Conservation (phyloP, 2,888 invertebrate genomes). For the Watsonalla cultraria region DNA sequence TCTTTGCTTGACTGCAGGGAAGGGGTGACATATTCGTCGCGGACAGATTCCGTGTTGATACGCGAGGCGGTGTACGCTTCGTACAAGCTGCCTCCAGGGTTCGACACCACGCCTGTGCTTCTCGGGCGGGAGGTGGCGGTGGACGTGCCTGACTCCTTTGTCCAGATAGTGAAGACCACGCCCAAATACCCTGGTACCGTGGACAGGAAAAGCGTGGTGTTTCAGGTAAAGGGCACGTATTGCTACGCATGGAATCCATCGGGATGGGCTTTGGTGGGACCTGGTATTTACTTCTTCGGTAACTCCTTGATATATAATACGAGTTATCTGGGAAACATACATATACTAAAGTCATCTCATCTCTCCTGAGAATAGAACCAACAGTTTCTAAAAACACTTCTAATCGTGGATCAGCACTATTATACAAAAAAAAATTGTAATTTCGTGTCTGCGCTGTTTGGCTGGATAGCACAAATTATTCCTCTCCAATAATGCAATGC, state of each 20-base stretch:
- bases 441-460: too few relatives aligned
- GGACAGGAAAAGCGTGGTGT: slow-evolving; percentile 72
- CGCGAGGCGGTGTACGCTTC: slow-evolving; percentile 71
- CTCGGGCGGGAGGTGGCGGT: slow-evolving; percentile 85
- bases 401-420: too few relatives aligned
- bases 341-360: not conserved
- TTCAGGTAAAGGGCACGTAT: slow-evolving; percentile 70
- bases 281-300: slow-evolving; percentile 1
- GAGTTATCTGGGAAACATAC: too few relatives aligned
- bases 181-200: slow-evolving; percentile 82
- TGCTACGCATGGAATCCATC: slow-evolving; percentile 35
- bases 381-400: too few relatives aligned
- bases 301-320: not conserved
- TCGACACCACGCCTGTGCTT: slow-evolving; percentile 71
- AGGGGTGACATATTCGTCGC: slow-evolving; percentile 67
- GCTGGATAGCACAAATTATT: too few relatives aligned
- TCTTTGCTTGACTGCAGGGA: slow-evolving; percentile 68
- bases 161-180: slow-evolving; percentile 87
- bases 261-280: slow-evolving; percentile 12
- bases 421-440: too few relatives aligned
- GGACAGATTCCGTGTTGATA: slow-evolving; percentile 73
- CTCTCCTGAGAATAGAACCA: not conserved
- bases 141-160: slow-evolving; percentile 93
- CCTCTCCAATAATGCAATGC: too few relatives aligned
- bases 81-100: slow-evolving; percentile 67